phyloP scores from a whole-genome alignment of 2,888 invertebrate genomes.

The Macaria notata region DNA sequence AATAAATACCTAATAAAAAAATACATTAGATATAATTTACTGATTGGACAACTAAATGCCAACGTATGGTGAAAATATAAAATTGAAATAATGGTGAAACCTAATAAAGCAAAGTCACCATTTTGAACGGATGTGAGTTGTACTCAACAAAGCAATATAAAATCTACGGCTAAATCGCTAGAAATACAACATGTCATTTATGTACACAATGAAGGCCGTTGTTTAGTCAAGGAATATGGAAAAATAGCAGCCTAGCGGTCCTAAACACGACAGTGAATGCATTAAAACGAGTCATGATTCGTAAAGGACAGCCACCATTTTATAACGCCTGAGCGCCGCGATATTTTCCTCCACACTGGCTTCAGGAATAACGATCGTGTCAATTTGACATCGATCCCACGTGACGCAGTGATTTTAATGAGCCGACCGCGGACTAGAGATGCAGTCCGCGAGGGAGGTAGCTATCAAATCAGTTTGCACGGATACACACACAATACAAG shows the following conservation, averaged over 20 bases:
- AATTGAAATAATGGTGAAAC: conserved; percentile 32
- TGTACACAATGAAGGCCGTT: conserved; percentile 42
- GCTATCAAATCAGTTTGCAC: conserved; percentile 84
- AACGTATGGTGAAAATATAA: conserved; percentile 15
- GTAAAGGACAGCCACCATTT: conserved; percentile 80
- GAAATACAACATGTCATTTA: conserved; percentile 50
- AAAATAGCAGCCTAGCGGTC: conserved; percentile 42
- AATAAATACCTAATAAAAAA: too few relatives aligned
- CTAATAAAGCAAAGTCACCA: conserved; percentile 82
- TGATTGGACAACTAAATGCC: neutral
- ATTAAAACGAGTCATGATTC: conserved; percentile 66
- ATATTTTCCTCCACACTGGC: conserved; percentile 79
- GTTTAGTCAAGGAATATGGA: conserved; percentile 49
- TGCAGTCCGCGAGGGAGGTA: conserved; percentile 85
- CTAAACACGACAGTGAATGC: conserved; percentile 59
- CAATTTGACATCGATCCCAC: conserved; percentile 88
- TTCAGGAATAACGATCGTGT: conserved; percentile 81
- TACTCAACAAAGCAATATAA: conserved; percentile 73
- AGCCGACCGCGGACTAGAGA: conserved; percentile 84
- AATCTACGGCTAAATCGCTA: conserved; percentile 47
- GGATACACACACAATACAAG: conserved; percentile 83
- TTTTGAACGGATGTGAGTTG: conserved; percentile 84
- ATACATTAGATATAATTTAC: too few relatives aligned
- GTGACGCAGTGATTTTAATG: conserved; percentile 88
- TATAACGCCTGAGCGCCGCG: conserved; percentile 80